Evolutionary conservation across 2,797 vertebrate species (phyloP).

Genomic region (Limnodromus scolopaceus): DNA sequence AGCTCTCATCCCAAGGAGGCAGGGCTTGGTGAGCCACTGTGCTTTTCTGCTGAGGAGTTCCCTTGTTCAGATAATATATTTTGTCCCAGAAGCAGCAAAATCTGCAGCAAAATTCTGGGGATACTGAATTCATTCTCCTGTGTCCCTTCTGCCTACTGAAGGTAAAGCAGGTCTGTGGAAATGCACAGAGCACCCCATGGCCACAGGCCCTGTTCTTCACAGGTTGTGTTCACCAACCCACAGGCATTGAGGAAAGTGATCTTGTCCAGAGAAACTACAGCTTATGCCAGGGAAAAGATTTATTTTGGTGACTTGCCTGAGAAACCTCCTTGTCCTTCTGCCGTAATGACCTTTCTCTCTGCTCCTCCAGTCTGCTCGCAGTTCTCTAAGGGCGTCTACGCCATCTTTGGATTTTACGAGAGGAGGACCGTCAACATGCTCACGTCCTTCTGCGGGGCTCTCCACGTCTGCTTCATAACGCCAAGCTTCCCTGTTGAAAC

Average conservation of each 20-base stretch:
- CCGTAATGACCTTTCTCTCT: not conserved
- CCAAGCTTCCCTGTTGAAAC: constrained; percentile 97
- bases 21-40: not conserved
- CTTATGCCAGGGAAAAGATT: not conserved
- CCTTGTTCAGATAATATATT: not conserved
- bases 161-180: not conserved
- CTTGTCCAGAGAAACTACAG: not conserved
- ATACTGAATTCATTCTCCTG: not conserved
- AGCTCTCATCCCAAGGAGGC: not conserved
- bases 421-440: constrained; percentile 98
- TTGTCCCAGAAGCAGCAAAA: not conserved
- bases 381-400: constrained; percentile 98
- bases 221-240: not conserved
- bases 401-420: constrained; percentile 99
- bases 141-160: not conserved
- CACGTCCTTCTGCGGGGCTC: constrained; percentile 96
- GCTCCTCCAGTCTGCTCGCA: constrained; percentile 91
- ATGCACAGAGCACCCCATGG: not conserved
- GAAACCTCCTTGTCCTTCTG: not conserved
- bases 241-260: accelerated
- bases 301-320: not conserved
- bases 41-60: not conserved
- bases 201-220: not conserved
- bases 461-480: constrained; percentile 97
- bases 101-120: not conserved